Evolutionary conservation across 1,140 invertebrate genomes (phyloP).

Genomic region (Pygmarrhopalites habei): DNA sequence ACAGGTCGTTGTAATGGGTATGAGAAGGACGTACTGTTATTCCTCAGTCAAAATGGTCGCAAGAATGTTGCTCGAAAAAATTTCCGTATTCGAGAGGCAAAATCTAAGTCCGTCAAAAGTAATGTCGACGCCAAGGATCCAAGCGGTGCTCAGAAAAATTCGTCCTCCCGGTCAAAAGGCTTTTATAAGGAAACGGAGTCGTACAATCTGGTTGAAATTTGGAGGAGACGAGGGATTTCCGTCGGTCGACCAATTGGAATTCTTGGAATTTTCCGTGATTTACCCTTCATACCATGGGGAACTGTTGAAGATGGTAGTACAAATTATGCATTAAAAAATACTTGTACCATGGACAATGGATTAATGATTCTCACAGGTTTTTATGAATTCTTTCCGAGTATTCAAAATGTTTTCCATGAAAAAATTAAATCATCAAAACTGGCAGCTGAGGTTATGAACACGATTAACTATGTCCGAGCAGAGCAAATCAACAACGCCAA

Average conservation of each 20-base stretch:
- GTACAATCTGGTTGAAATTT: not conserved
- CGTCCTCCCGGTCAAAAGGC: not conserved
- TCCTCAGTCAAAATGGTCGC: not conserved
- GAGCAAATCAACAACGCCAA: not conserved
- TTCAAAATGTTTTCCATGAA: not conserved
- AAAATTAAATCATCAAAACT: not conserved
- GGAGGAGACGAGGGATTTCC: not conserved
- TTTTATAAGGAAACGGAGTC: not conserved
- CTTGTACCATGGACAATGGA: not conserved
- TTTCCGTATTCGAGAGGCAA: no score
- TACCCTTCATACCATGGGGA: not conserved
- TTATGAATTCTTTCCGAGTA: not conserved
- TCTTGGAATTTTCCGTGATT: not conserved
- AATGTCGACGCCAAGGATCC: no score
- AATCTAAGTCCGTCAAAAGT: no score
- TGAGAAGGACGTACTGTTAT: not conserved
- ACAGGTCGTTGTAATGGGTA: not conserved
- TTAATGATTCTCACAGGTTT: not conserved
- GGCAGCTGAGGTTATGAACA: not conserved
- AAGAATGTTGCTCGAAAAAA: not conserved
- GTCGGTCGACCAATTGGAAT: not conserved
- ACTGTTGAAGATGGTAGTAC: not conserved
- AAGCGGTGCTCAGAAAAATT: no score
- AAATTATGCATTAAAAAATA: not conserved
- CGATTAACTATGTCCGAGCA: not conserved